These are phyloP conservation scores for Epsilonema sp. DNA, from an alignment of 2,888 invertebrate species.

Conservation along the genomic window DNA sequence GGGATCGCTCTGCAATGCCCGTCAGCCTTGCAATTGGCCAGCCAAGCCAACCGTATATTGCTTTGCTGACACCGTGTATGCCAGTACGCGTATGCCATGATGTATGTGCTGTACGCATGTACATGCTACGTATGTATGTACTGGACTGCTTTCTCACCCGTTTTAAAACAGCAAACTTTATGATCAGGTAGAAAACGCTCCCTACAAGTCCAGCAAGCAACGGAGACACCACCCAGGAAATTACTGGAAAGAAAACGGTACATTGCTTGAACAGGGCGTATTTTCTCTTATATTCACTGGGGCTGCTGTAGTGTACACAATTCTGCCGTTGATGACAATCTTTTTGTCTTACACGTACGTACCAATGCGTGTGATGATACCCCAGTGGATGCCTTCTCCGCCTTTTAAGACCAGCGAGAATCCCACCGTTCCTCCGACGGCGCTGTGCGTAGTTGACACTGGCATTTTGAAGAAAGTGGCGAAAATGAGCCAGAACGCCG, in stretches of 20 bases:
- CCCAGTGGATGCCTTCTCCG: slow-evolving; percentile 10
- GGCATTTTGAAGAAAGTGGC: slow-evolving; percentile 10
- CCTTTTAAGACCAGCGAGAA: slow-evolving; percentile 11
- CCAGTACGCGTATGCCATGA: too few species aligned
- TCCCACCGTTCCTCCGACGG: slow-evolving; percentile 10
- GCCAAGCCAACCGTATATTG: too few species aligned
- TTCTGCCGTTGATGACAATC: neutral
- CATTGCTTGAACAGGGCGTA: neutral
- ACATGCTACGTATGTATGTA: too few species aligned
- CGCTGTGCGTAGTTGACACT: slow-evolving; percentile 11
- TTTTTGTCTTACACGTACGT: neutral
- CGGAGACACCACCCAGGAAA: slow-evolving; percentile 11
- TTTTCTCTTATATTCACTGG: too few species aligned
- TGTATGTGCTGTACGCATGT: too few species aligned
- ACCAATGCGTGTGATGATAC: slow-evolving; percentile 1
- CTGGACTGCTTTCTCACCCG: too few species aligned
- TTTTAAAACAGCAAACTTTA: slow-evolving; percentile 5
- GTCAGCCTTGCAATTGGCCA: too few species aligned
- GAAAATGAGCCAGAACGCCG: slow-evolving; percentile 9
- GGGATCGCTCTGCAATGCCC: too few species aligned
- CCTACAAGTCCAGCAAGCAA: slow-evolving; percentile 10
- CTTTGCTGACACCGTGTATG: too few species aligned
- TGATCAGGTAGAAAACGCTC: slow-evolving; percentile 7
- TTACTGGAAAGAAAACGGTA: neutral
- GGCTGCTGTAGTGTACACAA: too few species aligned